A percentile compares a stretch with the other conserved stretches of the same genome.
Conservation (phyloP, 2,113 vertebrate genomes). For the Lasiurus borealis region DNA sequence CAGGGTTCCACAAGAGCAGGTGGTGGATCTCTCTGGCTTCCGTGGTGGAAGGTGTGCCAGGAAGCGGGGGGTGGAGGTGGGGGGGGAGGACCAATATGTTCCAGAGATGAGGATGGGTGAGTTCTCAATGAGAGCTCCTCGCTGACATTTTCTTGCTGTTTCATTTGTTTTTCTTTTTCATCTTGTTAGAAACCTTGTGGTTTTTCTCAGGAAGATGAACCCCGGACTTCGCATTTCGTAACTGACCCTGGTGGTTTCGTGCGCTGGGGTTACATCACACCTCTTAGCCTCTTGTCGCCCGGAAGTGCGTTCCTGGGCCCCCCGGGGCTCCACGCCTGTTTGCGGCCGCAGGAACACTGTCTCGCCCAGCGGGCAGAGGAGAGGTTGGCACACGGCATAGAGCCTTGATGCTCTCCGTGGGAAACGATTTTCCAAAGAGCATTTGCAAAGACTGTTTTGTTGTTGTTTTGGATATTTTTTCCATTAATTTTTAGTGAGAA, state of each 20-base stretch:
- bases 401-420: background rate
- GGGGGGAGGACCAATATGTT: background rate
- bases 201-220: constrained; percentile 21
- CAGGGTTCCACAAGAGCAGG: background rate
- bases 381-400: background rate
- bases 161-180: constrained; percentile 32
- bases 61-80: background rate
- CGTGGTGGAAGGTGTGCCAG: background rate
- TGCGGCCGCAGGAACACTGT: background rate
- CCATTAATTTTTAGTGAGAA: no score
- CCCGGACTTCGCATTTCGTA: background rate
- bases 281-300: background rate
- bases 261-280: background rate
- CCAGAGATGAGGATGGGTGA: background rate
- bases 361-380: background rate
- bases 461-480: no score
- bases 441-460: background rate
- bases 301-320: background rate
- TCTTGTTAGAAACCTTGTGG: background rate
- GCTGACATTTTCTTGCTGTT: background rate
- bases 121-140: background rate
- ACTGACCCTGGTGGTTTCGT: background rate
- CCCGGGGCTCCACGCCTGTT: background rate
- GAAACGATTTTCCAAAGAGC: background rate
- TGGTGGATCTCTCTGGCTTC: background rate